These are phyloP conservation scores for Lomographa bimaculata DNA, from an alignment of 2,888 invertebrate genomes.

Conservation along the genomic window DNA sequence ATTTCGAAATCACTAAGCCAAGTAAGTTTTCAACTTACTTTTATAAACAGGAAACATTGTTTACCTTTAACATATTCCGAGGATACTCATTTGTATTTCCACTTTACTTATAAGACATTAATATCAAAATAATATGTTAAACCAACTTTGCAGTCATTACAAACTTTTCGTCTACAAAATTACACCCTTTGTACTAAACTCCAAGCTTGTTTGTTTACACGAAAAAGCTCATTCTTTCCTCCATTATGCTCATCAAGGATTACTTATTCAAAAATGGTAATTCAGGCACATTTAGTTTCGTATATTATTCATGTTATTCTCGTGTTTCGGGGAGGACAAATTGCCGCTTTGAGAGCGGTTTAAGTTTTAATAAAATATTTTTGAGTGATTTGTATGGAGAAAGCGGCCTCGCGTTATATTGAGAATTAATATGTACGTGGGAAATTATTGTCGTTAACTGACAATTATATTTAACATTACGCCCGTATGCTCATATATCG, in stretches of 20 bases:
- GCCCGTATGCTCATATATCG: too few relatives aligned
- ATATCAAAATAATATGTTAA: too few relatives aligned
- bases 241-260: slow-evolving; percentile 25
- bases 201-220: slow-evolving; percentile 11
- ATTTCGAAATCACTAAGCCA: too few relatives aligned
- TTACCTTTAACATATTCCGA: too few relatives aligned
- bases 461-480: too few relatives aligned
- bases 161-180: slow-evolving; percentile 10
- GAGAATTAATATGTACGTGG: too few relatives aligned
- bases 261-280: slow-evolving; percentile 38
- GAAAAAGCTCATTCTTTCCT: slow-evolving; percentile 25
- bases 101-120: too few relatives aligned
- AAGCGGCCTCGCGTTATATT: too few relatives aligned
- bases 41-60: too few relatives aligned
- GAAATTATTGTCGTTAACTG: too few relatives aligned
- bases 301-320: slow-evolving; percentile 41
- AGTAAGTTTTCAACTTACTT: too few relatives aligned
- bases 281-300: slow-evolving; percentile 38
- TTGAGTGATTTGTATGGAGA: slow-evolving; percentile 1
- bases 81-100: too few relatives aligned
- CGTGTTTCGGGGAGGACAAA: slow-evolving; percentile 35
- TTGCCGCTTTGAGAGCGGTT: slow-evolving; percentile 27
- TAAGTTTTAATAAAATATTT: slow-evolving; percentile 26
- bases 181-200: slow-evolving; percentile 9
- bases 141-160: slow-evolving; percentile 6